Percentiles rank a stretch among this genome's conserved stretches.
Evolutionary conservation across 1,140 invertebrate genomes (phyloP).

Genomic region (Hydropsyche tenuis): DNA sequence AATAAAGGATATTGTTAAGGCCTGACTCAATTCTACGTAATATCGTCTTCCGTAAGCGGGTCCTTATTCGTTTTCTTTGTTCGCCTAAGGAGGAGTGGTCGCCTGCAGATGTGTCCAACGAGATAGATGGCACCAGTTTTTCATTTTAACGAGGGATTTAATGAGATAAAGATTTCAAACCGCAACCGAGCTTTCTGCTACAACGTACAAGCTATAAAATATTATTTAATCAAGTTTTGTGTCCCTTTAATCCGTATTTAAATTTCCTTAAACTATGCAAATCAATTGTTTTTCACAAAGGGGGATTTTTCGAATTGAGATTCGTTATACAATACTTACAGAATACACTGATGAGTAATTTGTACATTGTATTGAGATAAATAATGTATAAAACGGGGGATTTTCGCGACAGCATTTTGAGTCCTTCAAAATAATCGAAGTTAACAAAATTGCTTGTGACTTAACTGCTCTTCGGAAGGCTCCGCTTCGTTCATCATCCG

Average conservation of each 20-base stretch:
- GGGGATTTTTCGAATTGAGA: no score
- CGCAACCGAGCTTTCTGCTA: no score
- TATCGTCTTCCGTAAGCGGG: neutral
- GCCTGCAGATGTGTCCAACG: constrained; percentile 18
- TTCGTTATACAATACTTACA: no score
- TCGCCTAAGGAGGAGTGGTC: constrained; percentile 13
- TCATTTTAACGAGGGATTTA: constrained; percentile 36
- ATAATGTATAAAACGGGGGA: neutral
- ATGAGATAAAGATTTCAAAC: constrained; percentile 15
- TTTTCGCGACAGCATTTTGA: neutral
- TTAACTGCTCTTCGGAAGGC: neutral
- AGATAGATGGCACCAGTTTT: constrained; percentile 34
- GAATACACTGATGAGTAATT: no score
- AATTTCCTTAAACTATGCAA: no score
- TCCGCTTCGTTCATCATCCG: constrained; percentile 20
- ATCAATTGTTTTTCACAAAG: no score
- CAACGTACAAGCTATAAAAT: no score
- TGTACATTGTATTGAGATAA: neutral
- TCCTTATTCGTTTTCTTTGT: constrained; percentile 18
- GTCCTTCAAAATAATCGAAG: constrained; percentile 23
- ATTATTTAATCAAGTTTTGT: no score
- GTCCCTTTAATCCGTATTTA: no score
- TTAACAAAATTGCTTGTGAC: constrained; percentile 30
- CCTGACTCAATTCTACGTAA: neutral
- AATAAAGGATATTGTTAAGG: neutral